phyloP scores from a whole-genome alignment of 2,888 invertebrate species.

The Gymnosoma rotundatum region DNA sequence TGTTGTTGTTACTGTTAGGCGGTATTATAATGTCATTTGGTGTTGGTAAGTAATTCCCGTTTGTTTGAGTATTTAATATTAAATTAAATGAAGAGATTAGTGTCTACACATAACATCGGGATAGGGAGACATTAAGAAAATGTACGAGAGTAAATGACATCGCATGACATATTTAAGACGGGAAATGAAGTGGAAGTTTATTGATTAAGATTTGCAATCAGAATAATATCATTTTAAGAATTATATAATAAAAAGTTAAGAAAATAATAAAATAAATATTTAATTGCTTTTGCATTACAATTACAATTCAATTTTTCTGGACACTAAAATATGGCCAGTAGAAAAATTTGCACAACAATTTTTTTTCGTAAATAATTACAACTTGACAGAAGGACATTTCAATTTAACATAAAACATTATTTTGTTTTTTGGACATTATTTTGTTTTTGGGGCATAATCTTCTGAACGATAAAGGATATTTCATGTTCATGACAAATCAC shows the following conservation, averaged over 20 bases:
- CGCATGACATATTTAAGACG: not conserved
- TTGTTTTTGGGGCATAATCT: too few species aligned
- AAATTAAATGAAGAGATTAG: constrained; percentile 58
- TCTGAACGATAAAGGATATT: too few species aligned
- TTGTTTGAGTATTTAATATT: constrained; percentile 49
- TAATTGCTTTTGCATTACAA: too few species aligned
- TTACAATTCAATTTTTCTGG: too few species aligned
- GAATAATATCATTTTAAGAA: not conserved
- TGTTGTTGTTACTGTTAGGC: constrained; percentile 17
- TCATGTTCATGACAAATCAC: too few species aligned
- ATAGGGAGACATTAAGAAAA: not conserved
- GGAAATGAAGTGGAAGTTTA: constrained; percentile 29
- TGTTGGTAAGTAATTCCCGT: constrained; percentile 53
- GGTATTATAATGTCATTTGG: constrained; percentile 45
- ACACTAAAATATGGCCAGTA: too few species aligned
- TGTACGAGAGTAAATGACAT: constrained; percentile 9
- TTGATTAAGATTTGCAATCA: not conserved
- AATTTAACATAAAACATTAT: too few species aligned
- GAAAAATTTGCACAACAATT: too few species aligned
- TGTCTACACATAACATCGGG: constrained; percentile 13
- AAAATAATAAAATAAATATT: too few species aligned
- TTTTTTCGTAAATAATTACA: too few species aligned
- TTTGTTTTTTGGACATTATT: too few species aligned
- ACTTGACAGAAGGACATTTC: too few species aligned
- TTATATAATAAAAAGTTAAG: not conserved